Evolutionary conservation across 2,888 invertebrate species (phyloP).

Genomic region (Drosophila mayaguana): DNA sequence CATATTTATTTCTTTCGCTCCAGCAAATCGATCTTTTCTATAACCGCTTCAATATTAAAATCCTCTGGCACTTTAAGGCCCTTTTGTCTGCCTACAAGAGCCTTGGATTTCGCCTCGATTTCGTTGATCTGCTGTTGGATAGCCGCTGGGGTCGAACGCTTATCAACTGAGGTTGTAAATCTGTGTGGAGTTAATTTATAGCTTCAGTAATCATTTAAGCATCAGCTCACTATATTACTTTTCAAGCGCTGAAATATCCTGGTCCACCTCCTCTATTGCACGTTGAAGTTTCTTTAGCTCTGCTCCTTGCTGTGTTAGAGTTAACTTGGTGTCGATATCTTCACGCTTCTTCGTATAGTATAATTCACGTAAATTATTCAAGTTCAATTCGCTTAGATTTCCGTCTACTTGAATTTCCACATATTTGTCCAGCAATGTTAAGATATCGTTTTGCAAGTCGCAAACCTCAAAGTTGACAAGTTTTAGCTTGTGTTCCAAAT

Average conservation of each 20-base stretch:
- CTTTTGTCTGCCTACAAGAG: slow-evolving; percentile 67
- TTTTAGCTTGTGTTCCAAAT: slow-evolving; percentile 79
- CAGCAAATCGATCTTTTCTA: slow-evolving; percentile 75
- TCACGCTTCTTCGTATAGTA: slow-evolving; percentile 74
- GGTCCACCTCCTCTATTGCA: slow-evolving; percentile 61
- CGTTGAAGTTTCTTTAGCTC: slow-evolving; percentile 66
- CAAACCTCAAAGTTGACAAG: slow-evolving; percentile 74
- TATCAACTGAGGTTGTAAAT: slow-evolving; percentile 64
- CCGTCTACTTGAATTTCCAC: slow-evolving; percentile 71
- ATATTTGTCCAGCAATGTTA: slow-evolving; percentile 70
- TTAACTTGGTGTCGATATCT: slow-evolving; percentile 64
- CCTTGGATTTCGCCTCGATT: slow-evolving; percentile 67
- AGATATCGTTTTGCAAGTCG: slow-evolving; percentile 78
- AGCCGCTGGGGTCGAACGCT: slow-evolving; percentile 67
- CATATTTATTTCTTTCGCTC: slow-evolving; percentile 48
- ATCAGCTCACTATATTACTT: slow-evolving; percentile 52
- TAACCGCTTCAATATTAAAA: slow-evolving; percentile 77
- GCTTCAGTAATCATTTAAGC: background rate
- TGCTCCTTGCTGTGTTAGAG: slow-evolving; percentile 51
- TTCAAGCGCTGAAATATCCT: slow-evolving; percentile 67
- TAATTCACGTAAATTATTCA: slow-evolving; percentile 73
- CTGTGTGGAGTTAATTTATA: slow-evolving; percentile 35
- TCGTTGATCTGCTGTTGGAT: slow-evolving; percentile 62
- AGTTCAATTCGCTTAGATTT: slow-evolving; percentile 70
- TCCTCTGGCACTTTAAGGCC: slow-evolving; percentile 65